Percentiles rank a stretch among this genome's conserved stretches.
These are phyloP conservation scores for Lampris incognitus DNA, from an alignment of 2,113 vertebrate species.

Conservation along the genomic window DNA sequence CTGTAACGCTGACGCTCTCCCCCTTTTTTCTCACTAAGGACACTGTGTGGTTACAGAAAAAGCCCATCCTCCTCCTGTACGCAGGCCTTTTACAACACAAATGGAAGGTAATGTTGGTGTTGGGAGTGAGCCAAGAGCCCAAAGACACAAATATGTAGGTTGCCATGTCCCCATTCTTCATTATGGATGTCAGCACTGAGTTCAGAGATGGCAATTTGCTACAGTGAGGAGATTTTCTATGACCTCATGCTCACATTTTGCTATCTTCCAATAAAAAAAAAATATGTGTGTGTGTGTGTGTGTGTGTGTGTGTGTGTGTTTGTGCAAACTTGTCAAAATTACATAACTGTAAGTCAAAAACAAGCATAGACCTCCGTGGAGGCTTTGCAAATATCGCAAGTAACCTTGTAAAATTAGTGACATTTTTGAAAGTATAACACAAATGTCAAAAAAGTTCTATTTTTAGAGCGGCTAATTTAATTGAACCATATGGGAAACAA, in stretches of 20 bases:
- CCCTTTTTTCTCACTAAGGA: conserved; percentile 9
- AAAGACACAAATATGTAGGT: conserved; percentile 72
- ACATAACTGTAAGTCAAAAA: conserved; percentile 29
- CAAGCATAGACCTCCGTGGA: conserved; percentile 8
- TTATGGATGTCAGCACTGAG: conserved; percentile 10
- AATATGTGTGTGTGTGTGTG: conserved; percentile 2
- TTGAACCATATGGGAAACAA: conserved; percentile 57
- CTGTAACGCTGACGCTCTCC: conserved; percentile 9
- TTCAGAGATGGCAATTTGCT: conserved; percentile 35
- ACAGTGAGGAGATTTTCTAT: neutral
- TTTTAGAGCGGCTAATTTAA: conserved; percentile 62
- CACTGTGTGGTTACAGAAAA: conserved; percentile 54
- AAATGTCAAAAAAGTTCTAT: conserved; percentile 64
- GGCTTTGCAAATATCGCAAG: conserved; percentile 34
- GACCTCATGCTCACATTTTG: neutral
- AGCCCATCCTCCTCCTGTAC: conserved; percentile 50
- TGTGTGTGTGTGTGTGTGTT: neutral
- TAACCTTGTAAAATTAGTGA: neutral
- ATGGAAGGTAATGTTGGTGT: conserved; percentile 57
- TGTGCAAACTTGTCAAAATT: neutral
- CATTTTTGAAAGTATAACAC: conserved; percentile 51
- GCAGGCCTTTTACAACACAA: conserved; percentile 54
- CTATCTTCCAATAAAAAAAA: conserved; percentile 1
- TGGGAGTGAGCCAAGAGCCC: conserved; percentile 64
- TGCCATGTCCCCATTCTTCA: conserved; percentile 56